Evolutionary conservation across 1,140 invertebrate species (phyloP), one percentile per base, ranked within the genome.

Genomic region (Bombus breviceps): DNA sequence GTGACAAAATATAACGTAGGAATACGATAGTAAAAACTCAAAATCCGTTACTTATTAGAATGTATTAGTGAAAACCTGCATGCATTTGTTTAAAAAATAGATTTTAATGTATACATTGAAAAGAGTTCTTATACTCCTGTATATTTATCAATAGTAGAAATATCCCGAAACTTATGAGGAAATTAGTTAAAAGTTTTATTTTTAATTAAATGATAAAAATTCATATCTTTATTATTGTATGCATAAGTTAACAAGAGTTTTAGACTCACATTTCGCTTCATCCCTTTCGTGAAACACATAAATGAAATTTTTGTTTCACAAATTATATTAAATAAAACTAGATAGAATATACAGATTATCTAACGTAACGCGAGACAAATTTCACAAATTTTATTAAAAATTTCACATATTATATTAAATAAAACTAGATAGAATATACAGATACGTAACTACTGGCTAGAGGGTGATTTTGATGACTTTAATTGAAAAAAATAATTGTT

Each of bases 21-120:
- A 34, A 18, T 66, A 2, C 15, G 32, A 32, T 62, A 28, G 9
- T 75, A 75, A 83, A 83, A 78, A 78, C 22, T 68, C 13, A 57
- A 43, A 69, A 78, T 53, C 22, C 15, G 18, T 77, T 69, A 83
- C 10, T 32, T 77, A 47, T 1, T 57, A 10, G 8, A 41, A 8
- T 34, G 8, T 18, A 68, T 69, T 28, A 68, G 6, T 34, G 4
- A 25, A 80, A 53, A 57, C 13, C 5, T 75, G 12, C 3, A 28
- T 28, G 3, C 59, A 28, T n/a, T 62, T 62, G 10, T n/a, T 13
- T 28, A n/a, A n/a, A 13, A 5, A 62, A 12, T 28, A 62, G 28
- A 62, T 69, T 34, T 41, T 25, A 22, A 57, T 10, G n/a, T 41
- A 47, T 39, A 39, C 47, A 12, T 37, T 22, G 41, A 18, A 43